Evolutionary conservation across 2,797 vertebrate species (phyloP).

Genomic region (Poeciliopsis gracilis): DNA sequence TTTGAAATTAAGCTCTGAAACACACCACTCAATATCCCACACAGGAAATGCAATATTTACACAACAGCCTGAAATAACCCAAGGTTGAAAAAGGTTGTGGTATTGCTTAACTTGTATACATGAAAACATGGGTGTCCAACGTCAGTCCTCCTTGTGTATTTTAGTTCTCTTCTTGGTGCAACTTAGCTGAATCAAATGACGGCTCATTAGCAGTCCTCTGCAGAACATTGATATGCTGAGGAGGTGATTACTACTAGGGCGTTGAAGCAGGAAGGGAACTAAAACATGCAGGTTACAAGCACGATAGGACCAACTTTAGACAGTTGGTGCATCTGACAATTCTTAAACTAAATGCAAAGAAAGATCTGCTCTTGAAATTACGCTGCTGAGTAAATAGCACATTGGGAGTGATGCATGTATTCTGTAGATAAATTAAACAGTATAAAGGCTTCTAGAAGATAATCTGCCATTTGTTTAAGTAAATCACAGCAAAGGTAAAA

Average conservation of each 20-base stretch:
- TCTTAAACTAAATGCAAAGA: background rate
- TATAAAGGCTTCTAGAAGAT: background rate
- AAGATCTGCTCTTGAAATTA: background rate
- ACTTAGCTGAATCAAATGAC: too few species aligned
- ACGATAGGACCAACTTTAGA: too few species aligned
- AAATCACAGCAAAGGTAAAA: background rate
- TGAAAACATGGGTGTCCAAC: too few species aligned
- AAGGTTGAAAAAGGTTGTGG: conserved; percentile 3
- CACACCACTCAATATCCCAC: background rate
- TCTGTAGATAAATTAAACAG: background rate
- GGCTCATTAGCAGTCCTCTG: too few species aligned
- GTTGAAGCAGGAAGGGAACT: too few species aligned
- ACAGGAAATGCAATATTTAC: background rate
- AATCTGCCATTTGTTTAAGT: background rate
- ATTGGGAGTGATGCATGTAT: background rate
- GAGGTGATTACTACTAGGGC: too few species aligned
- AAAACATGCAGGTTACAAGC: too few species aligned
- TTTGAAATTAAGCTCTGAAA: conserved; percentile 11
- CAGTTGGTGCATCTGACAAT: background rate
- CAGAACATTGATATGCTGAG: too few species aligned
- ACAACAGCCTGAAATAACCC: conserved; percentile 24
- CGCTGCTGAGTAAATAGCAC: background rate
- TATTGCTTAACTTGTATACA: background rate
- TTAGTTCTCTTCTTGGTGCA: too few species aligned
- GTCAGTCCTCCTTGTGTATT: too few species aligned